Evolutionary conservation across 1,140 invertebrate genomes (phyloP).

Genomic region (Cheumatopsyche charites): DNA sequence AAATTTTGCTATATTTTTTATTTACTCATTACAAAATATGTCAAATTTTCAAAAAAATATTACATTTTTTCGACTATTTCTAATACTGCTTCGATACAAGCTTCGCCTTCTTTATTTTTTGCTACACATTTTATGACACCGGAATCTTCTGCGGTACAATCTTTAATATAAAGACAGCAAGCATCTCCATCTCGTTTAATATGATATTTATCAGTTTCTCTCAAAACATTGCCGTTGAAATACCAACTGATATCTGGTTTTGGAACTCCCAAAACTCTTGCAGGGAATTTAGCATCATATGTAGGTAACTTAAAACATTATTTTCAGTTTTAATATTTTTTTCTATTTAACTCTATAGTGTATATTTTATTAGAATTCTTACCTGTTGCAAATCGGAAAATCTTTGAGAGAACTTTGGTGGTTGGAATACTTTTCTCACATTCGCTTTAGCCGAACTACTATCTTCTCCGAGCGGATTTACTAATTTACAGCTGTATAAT

Average conservation of each 20-base stretch:
- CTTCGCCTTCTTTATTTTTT: conserved; percentile 80
- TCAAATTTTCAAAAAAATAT: conserved; percentile 52
- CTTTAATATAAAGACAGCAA: conserved; percentile 74
- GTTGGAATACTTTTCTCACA: conserved; percentile 79
- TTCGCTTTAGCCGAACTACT: conserved; percentile 70
- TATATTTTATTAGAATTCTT: conserved; percentile 14
- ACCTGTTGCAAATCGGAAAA: conserved; percentile 87
- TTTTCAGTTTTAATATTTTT: neutral
- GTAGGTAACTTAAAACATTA: conserved; percentile 64
- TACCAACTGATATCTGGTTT: conserved; percentile 86
- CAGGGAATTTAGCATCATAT: conserved; percentile 81
- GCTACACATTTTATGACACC: conserved; percentile 81
- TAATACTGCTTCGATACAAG: conserved; percentile 73
- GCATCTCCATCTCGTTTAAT: conserved; percentile 80
- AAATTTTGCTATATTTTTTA: conserved; percentile 38
- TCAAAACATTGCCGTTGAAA: conserved; percentile 74
- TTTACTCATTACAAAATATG: neutral
- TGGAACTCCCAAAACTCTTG: conserved; percentile 84
- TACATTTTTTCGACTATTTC: conserved; percentile 84
- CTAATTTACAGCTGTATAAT: conserved; percentile 73
- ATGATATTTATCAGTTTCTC: conserved; percentile 74
- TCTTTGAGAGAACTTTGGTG: conserved; percentile 81
- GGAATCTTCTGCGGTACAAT: conserved; percentile 70
- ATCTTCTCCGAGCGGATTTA: conserved; percentile 78
- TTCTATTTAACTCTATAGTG: conserved; percentile 3